These are phyloP conservation scores for Caloenas nicobarica DNA, from an alignment of 2,113 vertebrate genomes.

Conservation along the genomic window DNA sequence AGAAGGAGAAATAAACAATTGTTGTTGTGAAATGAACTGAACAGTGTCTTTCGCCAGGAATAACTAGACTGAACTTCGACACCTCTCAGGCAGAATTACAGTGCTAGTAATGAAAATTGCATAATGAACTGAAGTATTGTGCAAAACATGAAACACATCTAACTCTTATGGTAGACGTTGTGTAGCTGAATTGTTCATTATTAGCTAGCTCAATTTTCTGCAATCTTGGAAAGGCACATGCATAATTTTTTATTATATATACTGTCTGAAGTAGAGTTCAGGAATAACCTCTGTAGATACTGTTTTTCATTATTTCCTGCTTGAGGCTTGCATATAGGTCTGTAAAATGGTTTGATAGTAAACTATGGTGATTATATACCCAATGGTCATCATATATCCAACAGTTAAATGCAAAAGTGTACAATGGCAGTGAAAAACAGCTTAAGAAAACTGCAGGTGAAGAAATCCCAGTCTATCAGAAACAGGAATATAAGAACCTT, in stretches of 20 bases:
- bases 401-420: neutral
- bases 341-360: neutral
- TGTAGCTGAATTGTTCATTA: neutral
- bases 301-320: neutral
- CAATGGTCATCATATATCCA: neutral
- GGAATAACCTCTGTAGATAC: neutral
- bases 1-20: constrained; percentile 34
- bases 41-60: neutral
- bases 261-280: neutral
- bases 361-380: neutral
- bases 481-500: neutral
- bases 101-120: neutral
- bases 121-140: neutral
- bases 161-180: neutral
- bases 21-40: constrained; percentile 8
- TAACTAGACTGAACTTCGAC: neutral
- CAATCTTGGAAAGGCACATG: neutral
- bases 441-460: neutral
- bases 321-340: neutral
- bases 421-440: neutral
- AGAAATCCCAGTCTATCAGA: neutral
- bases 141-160: neutral
- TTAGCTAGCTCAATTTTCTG: neutral
- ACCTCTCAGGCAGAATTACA: neutral
- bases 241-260: neutral